Conservation (phyloP, 2,113 vertebrate species). For the Sinocyclocheilus grahami region DNA sequence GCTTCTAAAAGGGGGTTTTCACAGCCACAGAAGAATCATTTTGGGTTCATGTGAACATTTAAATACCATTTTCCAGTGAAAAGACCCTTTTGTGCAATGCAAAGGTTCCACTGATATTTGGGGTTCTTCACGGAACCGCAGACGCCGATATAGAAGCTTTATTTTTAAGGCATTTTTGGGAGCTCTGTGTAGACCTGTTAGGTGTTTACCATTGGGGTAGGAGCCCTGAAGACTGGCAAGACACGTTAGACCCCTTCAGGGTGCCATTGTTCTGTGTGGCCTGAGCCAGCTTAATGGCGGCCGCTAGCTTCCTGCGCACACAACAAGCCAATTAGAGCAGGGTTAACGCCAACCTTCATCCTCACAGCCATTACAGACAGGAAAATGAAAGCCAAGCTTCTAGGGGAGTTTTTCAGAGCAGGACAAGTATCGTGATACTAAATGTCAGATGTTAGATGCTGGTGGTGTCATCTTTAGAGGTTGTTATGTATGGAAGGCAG, state of each 20-base stretch:
- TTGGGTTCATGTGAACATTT: no score
- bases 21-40: no score
- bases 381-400: conserved; percentile 48
- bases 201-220: conserved; percentile 92
- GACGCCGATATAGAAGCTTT: no score
- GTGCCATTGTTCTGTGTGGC: conserved; percentile 93
- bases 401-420: conserved; percentile 50
- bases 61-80: no score
- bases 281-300: conserved; percentile 95
- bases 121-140: no score
- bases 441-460: conserved; percentile 38
- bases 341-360: conserved; percentile 60
- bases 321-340: conserved; percentile 76
- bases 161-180: no score
- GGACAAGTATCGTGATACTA: conserved; percentile 48
- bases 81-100: no score
- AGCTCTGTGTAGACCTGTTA: conserved; percentile 46
- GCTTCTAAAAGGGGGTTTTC: no score
- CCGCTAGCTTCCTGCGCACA: conserved; percentile 92
- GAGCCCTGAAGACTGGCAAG: conserved; percentile 86
- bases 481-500: conserved; percentile 2
- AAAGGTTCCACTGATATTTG: no score
- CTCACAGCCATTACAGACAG: conserved; percentile 31
- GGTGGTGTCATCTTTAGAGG: conserved; percentile 1
- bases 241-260: conserved; percentile 89